Evolutionary conservation across 2,113 vertebrate species (phyloP).

Genomic region (Diadophis punctatus): DNA sequence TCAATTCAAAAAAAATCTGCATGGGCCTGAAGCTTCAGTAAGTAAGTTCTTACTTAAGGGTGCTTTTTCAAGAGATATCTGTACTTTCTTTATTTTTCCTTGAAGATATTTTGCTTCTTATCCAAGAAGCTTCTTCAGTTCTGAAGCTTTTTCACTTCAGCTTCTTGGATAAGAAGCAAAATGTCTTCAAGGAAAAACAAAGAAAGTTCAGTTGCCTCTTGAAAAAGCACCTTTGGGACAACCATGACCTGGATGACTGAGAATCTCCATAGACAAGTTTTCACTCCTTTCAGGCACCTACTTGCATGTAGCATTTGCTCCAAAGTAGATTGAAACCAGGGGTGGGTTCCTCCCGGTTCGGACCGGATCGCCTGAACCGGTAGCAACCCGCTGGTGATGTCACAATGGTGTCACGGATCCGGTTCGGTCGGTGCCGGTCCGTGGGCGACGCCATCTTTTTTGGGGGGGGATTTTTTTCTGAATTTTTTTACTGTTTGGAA

Average conservation of each 20-base stretch:
- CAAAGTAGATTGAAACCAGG: neutral
- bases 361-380: too few relatives aligned
- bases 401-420: too few relatives aligned
- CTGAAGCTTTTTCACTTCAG: neutral
- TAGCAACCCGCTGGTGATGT: too few relatives aligned
- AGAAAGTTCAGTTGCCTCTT: neutral
- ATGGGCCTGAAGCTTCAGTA: neutral
- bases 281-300: neutral
- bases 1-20: neutral
- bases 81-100: neutral
- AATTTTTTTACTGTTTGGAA: too few relatives aligned
- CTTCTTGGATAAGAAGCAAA: neutral
- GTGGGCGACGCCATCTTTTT: too few relatives aligned
- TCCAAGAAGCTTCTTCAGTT: neutral
- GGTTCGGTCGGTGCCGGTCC: too few relatives aligned
- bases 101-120: neutral
- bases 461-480: too few relatives aligned
- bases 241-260: neutral
- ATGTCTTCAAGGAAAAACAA: neutral
- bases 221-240: neutral
- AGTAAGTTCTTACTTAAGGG: neutral
- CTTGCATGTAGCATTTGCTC: neutral
- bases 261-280: neutral
- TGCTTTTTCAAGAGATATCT: neutral
- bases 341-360: too few relatives aligned